Percentiles rank a stretch among this genome's conserved stretches.
Conservation (phyloP, 1,140 invertebrate species). For the Cyclina sinensis region DNA sequence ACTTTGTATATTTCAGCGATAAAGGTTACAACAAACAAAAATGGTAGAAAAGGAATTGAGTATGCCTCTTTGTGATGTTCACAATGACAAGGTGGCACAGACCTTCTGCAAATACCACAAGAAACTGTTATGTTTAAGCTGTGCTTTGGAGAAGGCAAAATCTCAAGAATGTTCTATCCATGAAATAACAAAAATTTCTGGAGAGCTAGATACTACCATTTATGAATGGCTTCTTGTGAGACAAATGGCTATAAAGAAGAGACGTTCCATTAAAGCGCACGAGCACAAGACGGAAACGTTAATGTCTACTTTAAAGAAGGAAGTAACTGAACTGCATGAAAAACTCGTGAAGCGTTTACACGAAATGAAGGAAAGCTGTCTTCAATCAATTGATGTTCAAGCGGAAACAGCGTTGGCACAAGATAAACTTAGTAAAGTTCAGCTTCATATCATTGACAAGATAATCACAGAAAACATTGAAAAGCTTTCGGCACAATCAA, state of each 20-base stretch:
- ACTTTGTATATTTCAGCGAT: too few relatives aligned
- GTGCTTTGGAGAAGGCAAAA: not conserved
- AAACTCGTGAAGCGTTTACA: not conserved
- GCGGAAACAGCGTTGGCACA: not conserved
- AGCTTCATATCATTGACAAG: not conserved
- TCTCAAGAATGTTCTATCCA: not conserved
- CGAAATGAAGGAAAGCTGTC: not conserved
- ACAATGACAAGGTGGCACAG: not conserved
- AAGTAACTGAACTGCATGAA: not conserved
- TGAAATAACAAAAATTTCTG: not conserved
- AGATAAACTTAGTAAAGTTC: not conserved
- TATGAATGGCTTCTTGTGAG: not conserved
- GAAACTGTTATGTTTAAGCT: not conserved
- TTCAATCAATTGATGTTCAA: not conserved
- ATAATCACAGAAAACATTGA: not conserved
- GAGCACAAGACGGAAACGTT: not conserved
- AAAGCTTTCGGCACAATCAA: not conserved
- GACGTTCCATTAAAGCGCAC: not conserved
- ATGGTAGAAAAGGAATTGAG: not conserved
- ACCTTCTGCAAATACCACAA: not conserved
- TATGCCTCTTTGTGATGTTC: not conserved
- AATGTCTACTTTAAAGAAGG: not conserved
- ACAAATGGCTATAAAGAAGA: not conserved
- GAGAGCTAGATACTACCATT: not conserved
- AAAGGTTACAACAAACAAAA: not conserved